Base-by-base conservation (phyloP, 2,888 invertebrate species). In the Shargacucullia verbasci region DNA sequence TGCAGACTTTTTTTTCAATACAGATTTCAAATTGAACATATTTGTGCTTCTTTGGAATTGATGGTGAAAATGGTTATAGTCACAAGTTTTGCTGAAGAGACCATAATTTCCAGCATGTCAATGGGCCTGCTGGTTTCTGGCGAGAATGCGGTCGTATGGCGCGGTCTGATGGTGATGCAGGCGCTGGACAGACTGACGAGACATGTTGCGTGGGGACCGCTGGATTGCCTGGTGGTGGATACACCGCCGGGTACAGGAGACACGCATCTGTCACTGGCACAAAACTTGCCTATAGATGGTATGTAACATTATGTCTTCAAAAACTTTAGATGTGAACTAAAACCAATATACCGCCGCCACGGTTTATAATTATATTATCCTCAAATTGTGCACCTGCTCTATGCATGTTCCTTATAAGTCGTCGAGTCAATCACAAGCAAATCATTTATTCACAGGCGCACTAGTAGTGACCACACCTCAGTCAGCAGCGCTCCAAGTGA, bases 191-290 rank as follows among this genome's bases (percentile, higher is more conserved):
- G 97, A 73, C 90, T 99, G 25, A 94, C 99, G 29, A 94, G 97
- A 67, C 97, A 98, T 73, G 98, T 98, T n/a, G 95, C 95, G 33
- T 99, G 99, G 99, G 97, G 96, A 2, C 96, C 97, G 0, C 92
- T 98, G 48, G 98, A 99, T 92, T 96, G 97, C 83, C 95, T 99
- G 55, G 94, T 99, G 12, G 95, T 99, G 0, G 99, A 99, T 90
- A 99, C 99, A 76, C 99, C 99, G 2, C 99, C 99, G 0, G 99
- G 99, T 31, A 99, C 99, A 0, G 99, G 99, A 0, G 99, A 99
- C 88, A 98, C 98, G 0, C 98, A 99, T 85, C 94, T 99, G 1
- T 98, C 99, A 0, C 94, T 99, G 0, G 95, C 97, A 38, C 99
- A 99, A 89, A 98, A 97, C 89, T 92, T 98, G 44, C 97, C 98